Conservation (phyloP, 2,113 vertebrate genomes). For the Sitta europaea region DNA sequence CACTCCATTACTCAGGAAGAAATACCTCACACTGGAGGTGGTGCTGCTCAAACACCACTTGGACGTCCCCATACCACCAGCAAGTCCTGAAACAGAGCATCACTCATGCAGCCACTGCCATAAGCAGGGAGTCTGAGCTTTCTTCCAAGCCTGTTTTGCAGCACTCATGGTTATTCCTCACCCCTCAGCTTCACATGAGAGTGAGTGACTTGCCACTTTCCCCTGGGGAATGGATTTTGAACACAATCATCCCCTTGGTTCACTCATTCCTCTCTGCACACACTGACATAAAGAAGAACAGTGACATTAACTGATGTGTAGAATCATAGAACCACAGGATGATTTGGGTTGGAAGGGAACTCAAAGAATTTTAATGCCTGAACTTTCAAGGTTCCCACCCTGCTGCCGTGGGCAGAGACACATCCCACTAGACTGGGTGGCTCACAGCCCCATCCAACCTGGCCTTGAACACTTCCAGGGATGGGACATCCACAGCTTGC, state of each 20-base stretch:
- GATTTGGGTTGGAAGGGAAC: not conserved
- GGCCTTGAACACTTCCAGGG: not conserved
- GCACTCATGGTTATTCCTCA: not conserved
- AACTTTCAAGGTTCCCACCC: not conserved
- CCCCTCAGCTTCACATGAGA: not conserved
- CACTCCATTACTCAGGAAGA: not conserved
- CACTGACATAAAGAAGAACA: not conserved
- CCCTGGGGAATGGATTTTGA: not conserved
- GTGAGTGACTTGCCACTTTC: not conserved
- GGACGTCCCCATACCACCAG: not conserved
- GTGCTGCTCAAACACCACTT: not conserved
- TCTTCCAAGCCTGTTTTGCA: not conserved
- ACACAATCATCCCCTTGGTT: not conserved
- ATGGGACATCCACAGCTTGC: not conserved
- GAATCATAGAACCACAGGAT: not conserved
- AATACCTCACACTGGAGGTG: not conserved
- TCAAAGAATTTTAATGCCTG: not conserved
- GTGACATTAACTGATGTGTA: not conserved
- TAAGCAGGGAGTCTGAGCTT: not conserved
- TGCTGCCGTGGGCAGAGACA: not conserved
- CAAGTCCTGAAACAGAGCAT: not conserved
- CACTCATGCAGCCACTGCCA: not conserved
- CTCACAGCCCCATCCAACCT: not conserved
- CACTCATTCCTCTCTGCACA: not conserved
- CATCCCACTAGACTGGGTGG: rapidly evolving